These are phyloP conservation scores for Thoracochromis brauschi DNA, from an alignment of 2,113 vertebrate species.

Conservation along the genomic window DNA sequence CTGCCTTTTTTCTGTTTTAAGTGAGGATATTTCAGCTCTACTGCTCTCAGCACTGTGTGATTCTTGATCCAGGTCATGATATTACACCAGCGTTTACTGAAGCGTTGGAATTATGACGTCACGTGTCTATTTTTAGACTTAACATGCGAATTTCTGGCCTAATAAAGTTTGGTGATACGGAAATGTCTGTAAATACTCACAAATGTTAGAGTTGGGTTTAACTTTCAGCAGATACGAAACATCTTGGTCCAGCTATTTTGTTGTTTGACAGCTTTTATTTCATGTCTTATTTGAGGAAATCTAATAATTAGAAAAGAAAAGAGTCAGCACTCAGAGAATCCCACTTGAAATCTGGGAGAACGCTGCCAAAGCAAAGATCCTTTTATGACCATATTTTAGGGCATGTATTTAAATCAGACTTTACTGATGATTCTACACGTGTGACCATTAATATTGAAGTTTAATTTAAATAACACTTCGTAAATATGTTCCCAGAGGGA, in stretches of 20 bases:
- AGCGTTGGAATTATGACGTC: not conserved
- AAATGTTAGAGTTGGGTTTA: accelerated
- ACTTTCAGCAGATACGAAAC: not conserved
- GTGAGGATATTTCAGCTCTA: not conserved
- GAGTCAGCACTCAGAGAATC: accelerated
- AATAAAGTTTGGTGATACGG: not conserved
- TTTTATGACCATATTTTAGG: not conserved
- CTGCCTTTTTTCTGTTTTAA: not conserved
- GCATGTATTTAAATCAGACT: not conserved
- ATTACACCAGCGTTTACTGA: not conserved
- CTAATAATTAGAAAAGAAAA: not conserved
- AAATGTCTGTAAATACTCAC: not conserved
- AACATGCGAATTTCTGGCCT: not conserved
- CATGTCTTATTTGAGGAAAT: not conserved
- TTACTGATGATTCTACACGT: not conserved
- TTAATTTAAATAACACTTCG: not conserved
- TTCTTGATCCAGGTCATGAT: not conserved
- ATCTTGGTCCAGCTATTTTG: not conserved
- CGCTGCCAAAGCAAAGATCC: not conserved
- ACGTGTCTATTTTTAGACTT: not conserved
- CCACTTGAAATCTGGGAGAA: not conserved
- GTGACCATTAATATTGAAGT: not conserved
- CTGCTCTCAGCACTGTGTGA: not conserved
- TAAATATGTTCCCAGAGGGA: not conserved
- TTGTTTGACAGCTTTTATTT: not conserved